Evolutionary conservation across 2,888 invertebrate genomes (phyloP), one percentile per base, ranked within the genome.

Genomic region (Schrankia costaestrigalis): DNA sequence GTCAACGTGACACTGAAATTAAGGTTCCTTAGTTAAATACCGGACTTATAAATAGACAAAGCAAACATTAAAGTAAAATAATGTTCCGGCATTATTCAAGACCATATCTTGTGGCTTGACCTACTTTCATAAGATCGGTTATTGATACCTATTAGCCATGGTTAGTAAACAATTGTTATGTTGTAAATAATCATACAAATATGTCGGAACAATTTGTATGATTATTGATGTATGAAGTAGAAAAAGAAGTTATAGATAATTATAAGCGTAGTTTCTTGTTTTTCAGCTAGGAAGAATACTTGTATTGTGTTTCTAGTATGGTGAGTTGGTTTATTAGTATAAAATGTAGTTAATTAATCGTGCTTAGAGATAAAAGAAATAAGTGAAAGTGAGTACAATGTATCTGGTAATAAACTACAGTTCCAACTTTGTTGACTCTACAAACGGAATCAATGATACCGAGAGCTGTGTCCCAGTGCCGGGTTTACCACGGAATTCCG

Each of bases 81-180:
- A 43, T 41, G 30, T 37, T 31, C 47, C 41, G 47, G 47, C 46
- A 50, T 26, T 31, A 10, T 23, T 34, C 28, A 39, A 37, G 24
- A n/a, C 30, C 18, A 32, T 27, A 36, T 34, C 36, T 27, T 47
- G 36, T 13, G 29, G 52, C 29, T 18, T 35, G 48, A 41, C 48
- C 41, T 12, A 56, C 33, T 51, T 47, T 32, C 47, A 13, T 27
- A 7, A 31, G 33, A 36, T 46, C 10, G 35, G 38, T 44, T 47
- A 52, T 42, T 47, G 40, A 51, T 56, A 44, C 8, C 26, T 44
- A 52, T 53, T 56, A 41, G 41, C 28, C 3, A 40, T 47, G 52
- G 41, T 44, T 23, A 19, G 33, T 55, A 33, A 39, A 3, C 7
- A 37, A 31, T 39, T 29, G 21, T 21, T 34, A 37, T 41, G 34